Base-by-base conservation (phyloP, 92 coral and sea anemone genomes). In the Siderastrea radians region DNA sequence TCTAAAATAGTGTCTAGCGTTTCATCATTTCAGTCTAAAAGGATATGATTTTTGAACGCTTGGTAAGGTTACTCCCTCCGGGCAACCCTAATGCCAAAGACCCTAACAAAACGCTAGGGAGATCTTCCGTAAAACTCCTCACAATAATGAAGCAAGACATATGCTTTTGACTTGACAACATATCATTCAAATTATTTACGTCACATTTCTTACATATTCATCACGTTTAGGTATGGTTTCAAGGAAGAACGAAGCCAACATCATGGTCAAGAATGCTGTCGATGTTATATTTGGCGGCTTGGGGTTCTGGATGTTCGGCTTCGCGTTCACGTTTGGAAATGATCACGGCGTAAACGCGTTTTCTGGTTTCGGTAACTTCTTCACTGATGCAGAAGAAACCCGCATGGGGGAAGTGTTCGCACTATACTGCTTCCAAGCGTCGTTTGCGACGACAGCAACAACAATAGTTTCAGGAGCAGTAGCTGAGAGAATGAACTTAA, bases 271-370 rank as follows among this genome's bases (percentile, higher is more conserved):
- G 64, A 95, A 95, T 72, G 98, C 98, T 13, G 86, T 94, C 17
- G 98, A 95, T 72, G 98, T 95, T 6, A 95, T 95, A 58, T 95
- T 95, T 76, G 98, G 98, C 19, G 98, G 95, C 15, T 87, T 95
- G 15, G 98, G 96, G 1, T 95, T 93, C 88, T 95, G 98, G 98
- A 78, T 95, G 91, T 95, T 95, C 74, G 98, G 98, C 9, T 95
- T 93, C 43, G 96, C 94, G 1, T 91, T 95, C 72, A 93, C 94
- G 52, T 92, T 85, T 79, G 98, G 98, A 14, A 78, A 95, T 17
- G 72, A 64, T 11, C 80, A 49, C 10, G 78, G 66, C 10, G 87
- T 81, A 1, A 93, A 95, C 81, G 93, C 91, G 4, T 95, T 95
- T 83, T 93, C 95, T 9, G 98, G 98, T 9, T 93, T 92, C 84